These are phyloP conservation scores for Drosophila ogumai DNA, from an alignment of 1,140 invertebrate genomes.

Conservation along the genomic window DNA sequence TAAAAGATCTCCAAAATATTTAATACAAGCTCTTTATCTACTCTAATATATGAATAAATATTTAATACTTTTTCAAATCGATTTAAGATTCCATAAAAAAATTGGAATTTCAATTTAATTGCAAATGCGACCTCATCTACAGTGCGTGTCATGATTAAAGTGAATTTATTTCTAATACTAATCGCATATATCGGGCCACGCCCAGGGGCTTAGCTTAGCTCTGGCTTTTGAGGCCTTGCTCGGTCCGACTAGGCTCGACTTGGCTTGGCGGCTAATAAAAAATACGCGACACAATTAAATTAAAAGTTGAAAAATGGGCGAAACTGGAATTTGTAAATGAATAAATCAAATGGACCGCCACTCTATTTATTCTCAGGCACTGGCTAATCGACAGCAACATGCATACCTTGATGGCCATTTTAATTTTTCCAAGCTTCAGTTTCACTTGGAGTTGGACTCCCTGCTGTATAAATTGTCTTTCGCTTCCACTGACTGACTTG, in stretches of 20 bases:
- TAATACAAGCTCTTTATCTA: neutral
- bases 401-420: constrained; percentile 11
- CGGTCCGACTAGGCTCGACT: constrained; percentile 3
- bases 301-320: constrained; percentile 34
- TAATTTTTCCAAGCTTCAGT: neutral
- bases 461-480: constrained; percentile 34
- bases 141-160: constrained; percentile 31
- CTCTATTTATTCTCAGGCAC: constrained; percentile 27
- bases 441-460: constrained; percentile 4
- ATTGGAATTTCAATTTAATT: constrained; percentile 26
- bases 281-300: constrained; percentile 62
- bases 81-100: neutral
- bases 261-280: constrained; percentile 41
- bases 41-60: neutral
- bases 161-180: constrained; percentile 11
- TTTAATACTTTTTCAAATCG: neutral
- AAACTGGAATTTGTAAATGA: constrained; percentile 38
- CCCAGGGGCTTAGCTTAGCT: constrained; percentile 15
- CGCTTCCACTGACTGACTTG: constrained; percentile 35
- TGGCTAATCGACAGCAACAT: constrained; percentile 29
- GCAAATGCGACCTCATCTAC: constrained; percentile 33
- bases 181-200: constrained; percentile 11
- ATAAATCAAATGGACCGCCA: constrained; percentile 28
- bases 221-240: constrained; percentile 31
- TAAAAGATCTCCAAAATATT: neutral